Percentiles rank a stretch among this genome's conserved stretches.
These are phyloP conservation scores for Ataeniobius toweri DNA, from an alignment of 2,797 vertebrate species.

Conservation along the genomic window DNA sequence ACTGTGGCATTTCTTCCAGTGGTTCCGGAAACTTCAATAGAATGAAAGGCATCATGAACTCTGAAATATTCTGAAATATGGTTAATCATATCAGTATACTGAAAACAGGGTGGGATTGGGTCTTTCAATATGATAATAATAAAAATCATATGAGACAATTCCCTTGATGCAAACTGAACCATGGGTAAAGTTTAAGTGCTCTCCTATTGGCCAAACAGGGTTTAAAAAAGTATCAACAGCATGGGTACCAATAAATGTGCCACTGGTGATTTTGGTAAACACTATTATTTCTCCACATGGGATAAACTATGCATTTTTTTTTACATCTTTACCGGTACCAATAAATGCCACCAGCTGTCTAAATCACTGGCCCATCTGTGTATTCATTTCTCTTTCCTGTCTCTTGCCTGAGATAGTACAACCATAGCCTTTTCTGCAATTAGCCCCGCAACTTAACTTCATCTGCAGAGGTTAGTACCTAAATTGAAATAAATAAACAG, in stretches of 20 bases:
- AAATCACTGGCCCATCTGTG: conserved; percentile 35
- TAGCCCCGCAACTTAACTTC: conserved; percentile 49
- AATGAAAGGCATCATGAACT: too few relatives aligned
- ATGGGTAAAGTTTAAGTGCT: neutral
- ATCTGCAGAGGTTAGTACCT: conserved; percentile 43
- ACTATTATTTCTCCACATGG: neutral
- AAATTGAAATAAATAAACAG: conserved; percentile 49
- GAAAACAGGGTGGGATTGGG: too few relatives aligned
- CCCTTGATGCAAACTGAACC: too few relatives aligned
- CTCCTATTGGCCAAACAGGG: neutral
- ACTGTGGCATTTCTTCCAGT: neutral
- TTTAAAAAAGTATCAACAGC: neutral
- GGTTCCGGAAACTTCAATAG: neutral
- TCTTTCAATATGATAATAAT: too few relatives aligned
- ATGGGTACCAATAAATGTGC: neutral
- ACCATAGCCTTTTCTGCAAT: conserved; percentile 48
- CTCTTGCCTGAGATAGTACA: conserved; percentile 27
- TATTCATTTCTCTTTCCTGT: conserved; percentile 18
- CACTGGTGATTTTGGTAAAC: neutral
- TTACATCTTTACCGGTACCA: neutral
- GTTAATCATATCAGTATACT: too few relatives aligned
- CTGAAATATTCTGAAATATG: too few relatives aligned
- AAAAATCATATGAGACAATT: too few relatives aligned
- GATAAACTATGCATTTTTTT: neutral
- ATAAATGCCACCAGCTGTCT: neutral